Conservation (phyloP, 2,113 vertebrate genomes). For the Pangasianodon hypophthalmus region DNA sequence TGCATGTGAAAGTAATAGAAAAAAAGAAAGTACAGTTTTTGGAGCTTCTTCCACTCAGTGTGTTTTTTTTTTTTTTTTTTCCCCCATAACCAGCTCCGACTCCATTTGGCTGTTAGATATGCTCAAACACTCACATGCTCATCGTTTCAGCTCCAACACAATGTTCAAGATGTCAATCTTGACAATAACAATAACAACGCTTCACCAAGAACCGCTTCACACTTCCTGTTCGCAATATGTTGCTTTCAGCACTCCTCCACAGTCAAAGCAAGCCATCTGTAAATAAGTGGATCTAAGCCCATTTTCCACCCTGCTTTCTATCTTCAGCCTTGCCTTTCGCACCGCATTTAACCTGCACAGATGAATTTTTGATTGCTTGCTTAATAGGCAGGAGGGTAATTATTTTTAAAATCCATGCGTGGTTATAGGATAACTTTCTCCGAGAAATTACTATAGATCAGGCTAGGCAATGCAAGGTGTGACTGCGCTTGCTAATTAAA, state of each 20-base stretch:
- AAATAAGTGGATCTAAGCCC: constrained; percentile 10
- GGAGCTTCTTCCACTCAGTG: neutral
- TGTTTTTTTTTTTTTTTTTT: neutral
- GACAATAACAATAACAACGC: constrained; percentile 3
- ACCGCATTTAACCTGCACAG: neutral
- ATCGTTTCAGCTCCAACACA: neutral
- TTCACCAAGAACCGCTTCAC: neutral
- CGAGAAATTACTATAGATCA: constrained; percentile 33
- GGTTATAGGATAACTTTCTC: constrained; percentile 5
- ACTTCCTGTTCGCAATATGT: constrained; percentile 26
- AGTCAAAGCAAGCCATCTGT: constrained; percentile 16
- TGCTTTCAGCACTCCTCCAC: neutral
- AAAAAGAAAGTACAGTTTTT: neutral
- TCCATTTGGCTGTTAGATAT: neutral
- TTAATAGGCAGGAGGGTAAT: neutral
- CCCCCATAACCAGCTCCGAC: neutral
- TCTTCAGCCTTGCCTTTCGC: neutral
- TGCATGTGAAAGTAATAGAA: neutral
- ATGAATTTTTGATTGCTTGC: constrained; percentile 6
- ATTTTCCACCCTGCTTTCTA: neutral
- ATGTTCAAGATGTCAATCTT: constrained; percentile 9
- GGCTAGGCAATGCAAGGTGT: constrained; percentile 8
- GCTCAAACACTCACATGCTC: neutral
- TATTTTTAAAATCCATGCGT: constrained; percentile 9
- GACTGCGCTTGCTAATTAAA: constrained; percentile 47